Evolutionary conservation across 2,888 invertebrate species (phyloP), one percentile per base, ranked within the genome.

Genomic region (Trissolcus japonicus): DNA sequence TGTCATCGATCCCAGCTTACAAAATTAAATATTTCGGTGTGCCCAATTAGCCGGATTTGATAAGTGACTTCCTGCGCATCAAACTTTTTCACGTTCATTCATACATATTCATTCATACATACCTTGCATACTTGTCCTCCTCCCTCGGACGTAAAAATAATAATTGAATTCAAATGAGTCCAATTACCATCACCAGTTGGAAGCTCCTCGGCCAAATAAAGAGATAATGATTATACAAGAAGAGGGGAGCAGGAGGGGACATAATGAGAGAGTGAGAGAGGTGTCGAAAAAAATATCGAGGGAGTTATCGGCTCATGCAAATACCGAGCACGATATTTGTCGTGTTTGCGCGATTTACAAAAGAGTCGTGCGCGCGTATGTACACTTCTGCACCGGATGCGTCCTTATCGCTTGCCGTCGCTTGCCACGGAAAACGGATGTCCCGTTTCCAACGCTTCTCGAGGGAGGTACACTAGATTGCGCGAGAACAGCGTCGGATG

Each of bases 341-440:
- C 71, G 73, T 67, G 66, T 76, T 76, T 63, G 66, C 73, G 69
- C 76, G 71, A 61, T 68, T 75, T 65, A 74, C 69, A 74, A 55
- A 66, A 69, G 62, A 67, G 73, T 74, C 74, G 71, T 71, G 66
- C 69, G 74, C 67, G 60, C 71, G 48, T 76, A 65, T 78, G 72
- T 76, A 76, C 69, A 67, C 77, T 65, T 62, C 69, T 62, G 66
- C 78, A 73, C 78, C 79, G 79, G 79, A 80, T 78, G 78, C 79
- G 78, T 78, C 69, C 79, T 78, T 69, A 80, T 78, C 78, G 78
- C 67, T 74, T 71, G 75, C 48, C 35, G 78, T 78, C 78, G 78
- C 67, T 74, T 71, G 75, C 48, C 76, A 74, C 77, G 80, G 80
- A 81, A 81, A 81, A 78, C 80, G 81, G 81, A 81, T 80, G 80